Percentiles rank a stretch among this genome's conserved stretches.
phyloP scores from a whole-genome alignment of 30 jellyfish, hydroid and myxozoan species.

The Hydractinia echinata region DNA sequence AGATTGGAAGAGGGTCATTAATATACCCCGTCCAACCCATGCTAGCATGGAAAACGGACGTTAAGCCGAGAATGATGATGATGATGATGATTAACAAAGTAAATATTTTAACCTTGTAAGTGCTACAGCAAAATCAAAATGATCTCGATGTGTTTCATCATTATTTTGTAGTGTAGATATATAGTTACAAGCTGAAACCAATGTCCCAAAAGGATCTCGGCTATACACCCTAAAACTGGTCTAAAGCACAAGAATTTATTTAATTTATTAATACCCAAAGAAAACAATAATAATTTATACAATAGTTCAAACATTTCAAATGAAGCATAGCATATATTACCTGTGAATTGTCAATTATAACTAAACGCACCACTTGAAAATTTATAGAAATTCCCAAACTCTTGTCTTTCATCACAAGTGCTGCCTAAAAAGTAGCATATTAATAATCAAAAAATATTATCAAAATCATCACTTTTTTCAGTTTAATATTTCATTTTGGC shows the following conservation, averaged over 20 bases:
- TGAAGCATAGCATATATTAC: too few relatives aligned
- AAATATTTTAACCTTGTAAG: slow-evolving; percentile 71
- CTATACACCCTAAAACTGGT: slow-evolving; percentile 4
- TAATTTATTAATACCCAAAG: background rate
- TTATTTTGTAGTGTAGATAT: slow-evolving; percentile 46
- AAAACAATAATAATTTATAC: background rate
- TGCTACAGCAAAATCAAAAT: slow-evolving; percentile 77
- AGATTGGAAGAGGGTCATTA: too few relatives aligned
- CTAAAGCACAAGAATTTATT: too few relatives aligned
- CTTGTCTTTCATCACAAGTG: slow-evolving; percentile 54
- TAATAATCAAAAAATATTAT: too few relatives aligned
- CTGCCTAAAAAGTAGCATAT: too few relatives aligned
- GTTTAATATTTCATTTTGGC: too few relatives aligned
- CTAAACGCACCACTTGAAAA: slow-evolving; percentile 59
- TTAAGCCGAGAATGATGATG: too few relatives aligned
- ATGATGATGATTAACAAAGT: too few relatives aligned
- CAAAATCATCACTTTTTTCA: too few relatives aligned
- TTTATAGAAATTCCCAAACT: slow-evolving; percentile 62
- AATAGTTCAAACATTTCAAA: too few relatives aligned
- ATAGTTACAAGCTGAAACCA: slow-evolving; percentile 76
- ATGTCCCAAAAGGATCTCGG: slow-evolving; percentile 61
- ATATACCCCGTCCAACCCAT: too few relatives aligned
- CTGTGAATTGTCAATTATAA: slow-evolving; percentile 53
- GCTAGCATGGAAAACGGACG: too few relatives aligned
- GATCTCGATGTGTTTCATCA: slow-evolving; percentile 51